Conservation (phyloP, 2,888 invertebrate genomes). For the Habrosyne pyritoides region DNA sequence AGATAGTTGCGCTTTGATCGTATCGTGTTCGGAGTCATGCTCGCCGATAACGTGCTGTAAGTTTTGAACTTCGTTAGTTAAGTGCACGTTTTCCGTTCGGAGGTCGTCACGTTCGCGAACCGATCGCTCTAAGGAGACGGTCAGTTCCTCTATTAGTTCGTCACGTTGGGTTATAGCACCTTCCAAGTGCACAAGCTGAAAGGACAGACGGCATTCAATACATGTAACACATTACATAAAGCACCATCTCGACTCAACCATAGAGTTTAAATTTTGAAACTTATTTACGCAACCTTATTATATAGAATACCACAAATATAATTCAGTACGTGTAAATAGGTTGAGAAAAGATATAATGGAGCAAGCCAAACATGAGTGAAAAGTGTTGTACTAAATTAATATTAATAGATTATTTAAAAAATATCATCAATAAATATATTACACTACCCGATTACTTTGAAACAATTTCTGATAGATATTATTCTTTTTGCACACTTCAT, state of each 20-base stretch:
- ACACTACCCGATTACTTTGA: no score
- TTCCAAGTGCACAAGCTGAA: conserved; percentile 89
- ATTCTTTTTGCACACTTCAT: background rate
- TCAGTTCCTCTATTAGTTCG: conserved; percentile 88
- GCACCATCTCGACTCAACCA: conserved; percentile 19
- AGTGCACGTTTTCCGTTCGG: conserved; percentile 84
- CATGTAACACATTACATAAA: conserved; percentile 49
- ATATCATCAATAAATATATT: no score
- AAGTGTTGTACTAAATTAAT: no score
- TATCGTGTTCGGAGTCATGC: conserved; percentile 63
- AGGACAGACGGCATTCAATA: conserved; percentile 70
- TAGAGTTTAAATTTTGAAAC: no score
- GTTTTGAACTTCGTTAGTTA: conserved; percentile 83
- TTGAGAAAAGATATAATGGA: background rate
- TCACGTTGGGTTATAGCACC: conserved; percentile 87
- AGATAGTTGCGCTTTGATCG: conserved; percentile 70
- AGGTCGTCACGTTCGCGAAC: conserved; percentile 85
- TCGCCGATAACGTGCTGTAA: conserved; percentile 69
- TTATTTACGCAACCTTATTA: background rate
- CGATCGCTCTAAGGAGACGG: conserved; percentile 87
- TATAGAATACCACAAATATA: background rate
- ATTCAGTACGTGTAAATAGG: background rate
- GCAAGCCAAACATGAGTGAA: background rate
- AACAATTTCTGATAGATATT: no score
- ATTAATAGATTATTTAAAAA: no score